A percentile compares a stretch with the other conserved stretches of the same genome.
Conservation (phyloP, 2,888 invertebrate genomes). For the Archips crataeganus region DNA sequence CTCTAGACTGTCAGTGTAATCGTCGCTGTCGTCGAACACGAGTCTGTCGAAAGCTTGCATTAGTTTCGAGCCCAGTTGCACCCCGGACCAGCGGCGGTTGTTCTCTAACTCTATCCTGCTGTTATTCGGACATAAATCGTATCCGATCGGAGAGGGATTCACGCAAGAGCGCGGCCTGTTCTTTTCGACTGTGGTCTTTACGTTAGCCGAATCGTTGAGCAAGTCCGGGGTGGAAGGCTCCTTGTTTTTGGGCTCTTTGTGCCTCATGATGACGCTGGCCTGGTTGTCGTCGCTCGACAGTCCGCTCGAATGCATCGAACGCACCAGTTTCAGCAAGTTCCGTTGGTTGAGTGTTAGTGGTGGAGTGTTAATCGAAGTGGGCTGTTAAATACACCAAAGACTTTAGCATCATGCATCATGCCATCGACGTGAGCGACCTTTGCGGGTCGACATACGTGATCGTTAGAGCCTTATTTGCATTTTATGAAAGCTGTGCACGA, state of each 20-base stretch:
- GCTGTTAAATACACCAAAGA: slow-evolving; percentile 84
- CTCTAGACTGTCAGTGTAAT: slow-evolving; percentile 91
- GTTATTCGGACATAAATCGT: slow-evolving; percentile 80
- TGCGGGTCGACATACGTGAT: slow-evolving; percentile 57
- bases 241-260: slow-evolving; percentile 78
- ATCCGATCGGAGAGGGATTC: slow-evolving; percentile 81
- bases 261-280: slow-evolving; percentile 82
- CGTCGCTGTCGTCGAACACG: slow-evolving; percentile 88
- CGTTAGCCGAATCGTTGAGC: slow-evolving; percentile 84
- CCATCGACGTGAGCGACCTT: slow-evolving; percentile 51
- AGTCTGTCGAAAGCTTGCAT: slow-evolving; percentile 91
- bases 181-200: slow-evolving; percentile 81
- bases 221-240: slow-evolving; percentile 87
- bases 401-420: slow-evolving; percentile 81
- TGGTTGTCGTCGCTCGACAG: slow-evolving; percentile 84
- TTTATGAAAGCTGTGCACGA: slow-evolving; percentile 84
- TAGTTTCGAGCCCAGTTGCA: slow-evolving; percentile 89
- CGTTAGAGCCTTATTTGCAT: slow-evolving; percentile 79
- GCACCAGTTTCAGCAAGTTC: slow-evolving; percentile 85
- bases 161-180: slow-evolving; percentile 90
- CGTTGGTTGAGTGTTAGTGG: slow-evolving; percentile 86
- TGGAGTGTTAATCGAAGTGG: slow-evolving; percentile 82
- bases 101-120: slow-evolving; percentile 77
- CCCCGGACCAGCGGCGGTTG: slow-evolving; percentile 91
- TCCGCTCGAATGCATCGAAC: slow-evolving; percentile 85